These are phyloP conservation scores for Amiota minor DNA, from an alignment of 2,888 invertebrate species.

Conservation along the genomic window DNA sequence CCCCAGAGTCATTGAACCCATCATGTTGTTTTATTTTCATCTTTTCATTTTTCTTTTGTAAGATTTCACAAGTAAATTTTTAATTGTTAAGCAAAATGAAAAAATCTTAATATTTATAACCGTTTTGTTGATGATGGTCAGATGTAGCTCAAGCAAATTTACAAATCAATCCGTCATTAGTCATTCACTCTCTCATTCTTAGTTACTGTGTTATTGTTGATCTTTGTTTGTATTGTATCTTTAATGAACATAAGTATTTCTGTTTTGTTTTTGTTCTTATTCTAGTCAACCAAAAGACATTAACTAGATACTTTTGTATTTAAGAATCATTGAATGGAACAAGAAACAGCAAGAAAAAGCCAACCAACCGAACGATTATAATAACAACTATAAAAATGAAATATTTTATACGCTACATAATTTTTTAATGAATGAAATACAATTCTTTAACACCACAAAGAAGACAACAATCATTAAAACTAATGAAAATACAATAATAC, in stretches of 20 bases:
- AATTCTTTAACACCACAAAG: slow-evolving; percentile 11
- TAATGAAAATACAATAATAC: neutral
- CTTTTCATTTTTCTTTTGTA: neutral
- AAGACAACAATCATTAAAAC: neutral
- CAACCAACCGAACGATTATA: neutral
- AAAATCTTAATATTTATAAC: slow-evolving; percentile 2
- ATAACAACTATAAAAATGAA: neutral
- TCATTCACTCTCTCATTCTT: neutral
- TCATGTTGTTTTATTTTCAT: neutral
- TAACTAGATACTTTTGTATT: no score
- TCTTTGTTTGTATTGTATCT: slow-evolving; percentile 22
- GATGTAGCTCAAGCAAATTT: slow-evolving; percentile 10
- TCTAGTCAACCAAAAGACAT: neutral
- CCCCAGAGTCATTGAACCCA: neutral
- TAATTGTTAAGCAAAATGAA: neutral
- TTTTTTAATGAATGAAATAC: slow-evolving; percentile 27
- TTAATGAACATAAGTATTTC: slow-evolving; percentile 10
- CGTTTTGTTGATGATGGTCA: slow-evolving; percentile 8
- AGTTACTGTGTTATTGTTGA: slow-evolving; percentile 57
- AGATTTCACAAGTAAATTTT: neutral
- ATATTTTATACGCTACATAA: slow-evolving; percentile 9
- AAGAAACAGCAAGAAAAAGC: neutral
- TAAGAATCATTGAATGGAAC: slow-evolving; percentile 26
- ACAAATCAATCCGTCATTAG: slow-evolving; percentile 44
- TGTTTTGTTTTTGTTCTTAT: slow-evolving; percentile 34